Percentiles rank a stretch among this genome's conserved stretches.
Conservation (phyloP, 2,113 vertebrate species). For the Ophiodon elongatus region DNA sequence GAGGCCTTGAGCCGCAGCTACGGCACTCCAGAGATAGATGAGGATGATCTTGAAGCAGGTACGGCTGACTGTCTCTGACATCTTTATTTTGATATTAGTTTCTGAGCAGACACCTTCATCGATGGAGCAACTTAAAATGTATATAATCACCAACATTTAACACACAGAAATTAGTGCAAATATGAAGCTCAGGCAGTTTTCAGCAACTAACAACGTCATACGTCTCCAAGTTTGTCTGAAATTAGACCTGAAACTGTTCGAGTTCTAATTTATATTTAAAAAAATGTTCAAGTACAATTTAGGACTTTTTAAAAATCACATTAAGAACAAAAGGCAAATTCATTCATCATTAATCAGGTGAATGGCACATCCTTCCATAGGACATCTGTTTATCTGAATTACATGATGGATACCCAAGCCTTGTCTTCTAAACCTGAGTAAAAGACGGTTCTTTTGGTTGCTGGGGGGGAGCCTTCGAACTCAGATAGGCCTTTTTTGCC, state of each 20-base stretch:
- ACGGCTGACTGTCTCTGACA: neutral
- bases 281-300: neutral
- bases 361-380: neutral
- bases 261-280: neutral
- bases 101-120: neutral
- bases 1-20: slow-evolving; percentile 96
- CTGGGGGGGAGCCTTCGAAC: neutral
- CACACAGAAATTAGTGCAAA: neutral
- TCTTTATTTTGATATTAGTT: neutral
- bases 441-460: too few species aligned
- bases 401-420: too few species aligned
- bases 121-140: neutral
- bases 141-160: neutral
- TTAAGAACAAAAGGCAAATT: neutral
- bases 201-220: neutral
- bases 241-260: neutral
- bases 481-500: neutral
- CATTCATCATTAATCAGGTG: neutral
- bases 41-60: slow-evolving; percentile 98
- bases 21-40: slow-evolving; percentile 96
- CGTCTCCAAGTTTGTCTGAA: neutral
- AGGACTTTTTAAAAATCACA: neutral
- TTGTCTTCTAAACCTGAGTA: too few species aligned
- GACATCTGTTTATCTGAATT: neutral
- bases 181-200: neutral